phyloP scores from a whole-genome alignment of 1,140 invertebrate genomes.

The Neodiprion virginianus region DNA sequence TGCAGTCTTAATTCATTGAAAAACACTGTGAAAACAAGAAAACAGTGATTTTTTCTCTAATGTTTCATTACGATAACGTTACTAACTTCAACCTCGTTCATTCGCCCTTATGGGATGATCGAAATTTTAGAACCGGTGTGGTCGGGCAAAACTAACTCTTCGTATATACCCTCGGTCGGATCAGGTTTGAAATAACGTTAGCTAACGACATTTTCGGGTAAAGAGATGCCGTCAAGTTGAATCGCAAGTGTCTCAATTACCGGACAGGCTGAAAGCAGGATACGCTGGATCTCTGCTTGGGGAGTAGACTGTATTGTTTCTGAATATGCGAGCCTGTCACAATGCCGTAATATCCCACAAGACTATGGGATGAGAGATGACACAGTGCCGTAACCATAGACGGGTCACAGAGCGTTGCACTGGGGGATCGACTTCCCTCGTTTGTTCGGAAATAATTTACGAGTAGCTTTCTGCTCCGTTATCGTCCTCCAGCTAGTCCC shows the following conservation, averaged over 20 bases:
- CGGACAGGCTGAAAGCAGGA: not conserved
- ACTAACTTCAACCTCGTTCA: no score
- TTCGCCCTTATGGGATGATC: no score
- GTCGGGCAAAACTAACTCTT: no score
- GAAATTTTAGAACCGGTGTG: no score
- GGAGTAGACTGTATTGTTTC: constrained; percentile 10
- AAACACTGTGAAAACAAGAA: no score
- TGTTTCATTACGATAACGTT: no score
- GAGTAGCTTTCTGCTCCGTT: constrained; percentile 1
- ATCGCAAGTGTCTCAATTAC: no score
- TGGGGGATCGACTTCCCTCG: constrained; percentile 24
- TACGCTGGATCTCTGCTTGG: not conserved
- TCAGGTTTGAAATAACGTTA: no score
- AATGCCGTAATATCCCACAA: constrained; percentile 1
- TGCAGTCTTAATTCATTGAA: no score
- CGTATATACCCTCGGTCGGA: no score
- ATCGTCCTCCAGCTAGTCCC: no score
- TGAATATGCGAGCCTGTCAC: not conserved
- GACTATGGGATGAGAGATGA: not conserved
- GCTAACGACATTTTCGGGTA: not conserved
- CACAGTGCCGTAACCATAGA: not conserved
- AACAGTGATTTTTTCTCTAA: no score
- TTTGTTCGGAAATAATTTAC: constrained; percentile 41
- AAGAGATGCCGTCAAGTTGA: not conserved
- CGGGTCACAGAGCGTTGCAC: not conserved